phyloP scores from a whole-genome alignment of 1,140 invertebrate species.

The Physella acuta region DNA sequence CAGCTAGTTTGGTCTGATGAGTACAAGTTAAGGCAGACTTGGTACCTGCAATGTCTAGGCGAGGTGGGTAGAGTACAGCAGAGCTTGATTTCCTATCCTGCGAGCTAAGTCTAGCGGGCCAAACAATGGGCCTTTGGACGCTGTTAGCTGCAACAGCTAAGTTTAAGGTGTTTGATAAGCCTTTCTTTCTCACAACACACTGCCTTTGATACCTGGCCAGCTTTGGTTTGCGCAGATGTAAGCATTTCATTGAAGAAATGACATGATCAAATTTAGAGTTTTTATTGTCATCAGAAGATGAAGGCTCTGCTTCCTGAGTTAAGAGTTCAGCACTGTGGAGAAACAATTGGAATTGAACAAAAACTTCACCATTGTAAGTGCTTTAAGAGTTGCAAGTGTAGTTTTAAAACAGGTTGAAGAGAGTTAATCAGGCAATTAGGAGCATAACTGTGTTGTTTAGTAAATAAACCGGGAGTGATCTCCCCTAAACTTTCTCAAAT shows the following conservation, averaged over 20 bases:
- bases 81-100: background rate
- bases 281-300: background rate
- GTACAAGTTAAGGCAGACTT: too few species aligned
- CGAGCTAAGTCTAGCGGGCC: slow-evolving; percentile 6
- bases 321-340: slow-evolving; percentile 13
- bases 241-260: background rate
- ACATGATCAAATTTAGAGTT: background rate
- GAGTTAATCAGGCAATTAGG: too few species aligned
- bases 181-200: slow-evolving; percentile 1
- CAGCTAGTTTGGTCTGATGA: too few species aligned
- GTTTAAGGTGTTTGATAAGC: slow-evolving; percentile 1
- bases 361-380: too few species aligned
- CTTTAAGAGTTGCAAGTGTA: too few species aligned
- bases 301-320: background rate
- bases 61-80: background rate
- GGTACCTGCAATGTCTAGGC: background rate
- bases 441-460: too few species aligned
- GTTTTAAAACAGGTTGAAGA: too few species aligned
- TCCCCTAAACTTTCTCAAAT: too few species aligned
- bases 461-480: too few species aligned
- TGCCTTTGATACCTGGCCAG: background rate
- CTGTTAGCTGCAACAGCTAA: slow-evolving; percentile 8
- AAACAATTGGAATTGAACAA: too few species aligned
- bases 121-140: slow-evolving; percentile 9
- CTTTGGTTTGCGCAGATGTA: background rate